Evolutionary conservation across 2,797 vertebrate genomes (phyloP), one percentile per base, ranked within the genome.

Genomic region (Dipus sagitta): DNA sequence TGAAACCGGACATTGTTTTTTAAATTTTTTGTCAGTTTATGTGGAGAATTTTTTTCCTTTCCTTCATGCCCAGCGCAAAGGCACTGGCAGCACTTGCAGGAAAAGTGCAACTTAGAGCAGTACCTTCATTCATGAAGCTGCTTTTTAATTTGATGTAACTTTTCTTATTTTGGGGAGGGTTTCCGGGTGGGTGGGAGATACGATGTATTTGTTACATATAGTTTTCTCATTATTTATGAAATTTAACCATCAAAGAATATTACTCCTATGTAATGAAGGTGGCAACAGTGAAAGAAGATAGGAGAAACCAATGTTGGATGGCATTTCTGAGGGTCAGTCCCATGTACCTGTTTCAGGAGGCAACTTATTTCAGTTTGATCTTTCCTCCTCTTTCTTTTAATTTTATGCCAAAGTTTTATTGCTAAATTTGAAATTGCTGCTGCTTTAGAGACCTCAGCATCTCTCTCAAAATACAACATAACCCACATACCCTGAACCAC

Each of bases 201-300:
- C 83, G 98, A 98, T 98, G 98, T 98, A 98, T 98, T 98, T 97
- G 98, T 98, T 98, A 98, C 97, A 83, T 97, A 98, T 97, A 96
- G 98, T 98, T 98, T 98, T 98, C 97, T 98, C 98, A 98, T 99
- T 99, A 98, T 99, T 99, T 99, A 98, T 99, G 98, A 98, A 98
- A 97, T 95, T 97, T 97, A 97, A 97, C 97, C 97, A 97, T 98
- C 97, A 96, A 96, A 98, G 98, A 98, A 98, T 98, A 95, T 94
- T 98, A 98, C 97, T 97, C 98, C 98, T 98, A 97, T 98, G 97
- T 98, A 98, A 96, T 98, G 98, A 97, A 97, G 96, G 93, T 98
- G 98, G 97, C 96, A 85, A 96, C 0, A 12, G 93, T 97, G 76
- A 97, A 97, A 95, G 76, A 90, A 97, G 96, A 96, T 87, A 52